Evolutionary conservation across 2,888 invertebrate genomes (phyloP), one percentile per base, ranked within the genome.

Genomic region (Cremastinae sp.): DNA sequence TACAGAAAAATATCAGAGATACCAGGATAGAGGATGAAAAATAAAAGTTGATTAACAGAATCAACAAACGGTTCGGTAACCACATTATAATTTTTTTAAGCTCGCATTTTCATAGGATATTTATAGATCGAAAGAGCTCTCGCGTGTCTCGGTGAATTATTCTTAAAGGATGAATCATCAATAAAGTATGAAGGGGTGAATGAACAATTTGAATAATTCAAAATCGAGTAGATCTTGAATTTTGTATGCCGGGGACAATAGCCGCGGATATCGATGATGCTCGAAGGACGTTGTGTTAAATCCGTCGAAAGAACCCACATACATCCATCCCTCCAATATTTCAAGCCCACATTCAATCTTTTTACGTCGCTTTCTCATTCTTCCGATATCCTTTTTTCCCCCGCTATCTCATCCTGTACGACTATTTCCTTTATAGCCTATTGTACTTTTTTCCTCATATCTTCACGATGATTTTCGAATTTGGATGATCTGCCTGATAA

Each of bases 281-380:
- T 37, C 4, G 49, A 62, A 37, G 5, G 37, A 47, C 18, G 16
- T 2, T n/a, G 43, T 14, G 53, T 53, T 53, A 10, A 66, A 66
- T 55, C 37, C 45, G 10, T 22, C 16, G 14, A 45, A 35, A 12
- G 22, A 65, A 41, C 3, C 35, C 18, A 12, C 47, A n/a, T 7
- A 45, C 20, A 14, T 41, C n/a, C 39, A 41, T 22, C 37, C 14
- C 39, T 41, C 16, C 3, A 22, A 9, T 65, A 65, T 65, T 65
- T 65, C 55, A 43, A 14, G 16, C 51, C 55, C 64, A 41, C 61
- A 37, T 53, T 70, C 65, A 41, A 66, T 41, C 56, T 55, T 70
- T 65, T 39, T 70, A 37, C 22, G 51, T 61, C 16, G 55, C 43
- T 53, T 61, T 74, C 64, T 70, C 53, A 39, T 72, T 72, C 49